Evolutionary conservation across 2,797 vertebrate genomes (phyloP).

Genomic region (Syndactyla subalaris): DNA sequence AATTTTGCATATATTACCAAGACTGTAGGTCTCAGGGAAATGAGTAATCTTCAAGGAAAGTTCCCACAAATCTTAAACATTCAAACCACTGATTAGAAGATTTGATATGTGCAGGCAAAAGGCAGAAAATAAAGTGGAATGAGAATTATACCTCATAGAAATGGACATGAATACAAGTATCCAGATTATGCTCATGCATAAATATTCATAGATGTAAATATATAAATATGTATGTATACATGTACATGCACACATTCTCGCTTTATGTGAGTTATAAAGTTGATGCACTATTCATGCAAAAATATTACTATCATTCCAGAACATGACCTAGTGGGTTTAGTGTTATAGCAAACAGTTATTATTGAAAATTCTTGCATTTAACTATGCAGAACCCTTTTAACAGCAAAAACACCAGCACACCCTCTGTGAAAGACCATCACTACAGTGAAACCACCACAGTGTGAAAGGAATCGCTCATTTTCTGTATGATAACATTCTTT

Average conservation of each 20-base stretch:
- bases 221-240: not conserved
- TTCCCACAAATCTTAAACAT: not conserved
- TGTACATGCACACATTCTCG: rapidly evolving
- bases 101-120: not conserved
- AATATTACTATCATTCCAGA: not conserved
- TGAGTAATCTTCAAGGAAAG: not conserved
- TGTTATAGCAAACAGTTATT: not conserved
- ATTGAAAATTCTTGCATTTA: not conserved
- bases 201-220: not conserved
- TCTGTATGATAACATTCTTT: constrained; percentile 45
- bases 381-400: not conserved
- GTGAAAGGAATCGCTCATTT: constrained; percentile 50
- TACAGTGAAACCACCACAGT: not conserved
- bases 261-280: not conserved
- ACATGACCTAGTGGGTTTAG: not conserved
- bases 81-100: not conserved
- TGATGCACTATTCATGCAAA: not conserved
- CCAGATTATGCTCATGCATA: not conserved
- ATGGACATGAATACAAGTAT: not conserved
- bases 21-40: not conserved
- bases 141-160: not conserved
- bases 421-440: not conserved
- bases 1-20: not conserved
- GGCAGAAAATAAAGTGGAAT: not conserved
- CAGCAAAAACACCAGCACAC: not conserved